Evolutionary conservation across 2,797 vertebrate genomes (phyloP).

Genomic region (Hemitrygon akajei): DNA sequence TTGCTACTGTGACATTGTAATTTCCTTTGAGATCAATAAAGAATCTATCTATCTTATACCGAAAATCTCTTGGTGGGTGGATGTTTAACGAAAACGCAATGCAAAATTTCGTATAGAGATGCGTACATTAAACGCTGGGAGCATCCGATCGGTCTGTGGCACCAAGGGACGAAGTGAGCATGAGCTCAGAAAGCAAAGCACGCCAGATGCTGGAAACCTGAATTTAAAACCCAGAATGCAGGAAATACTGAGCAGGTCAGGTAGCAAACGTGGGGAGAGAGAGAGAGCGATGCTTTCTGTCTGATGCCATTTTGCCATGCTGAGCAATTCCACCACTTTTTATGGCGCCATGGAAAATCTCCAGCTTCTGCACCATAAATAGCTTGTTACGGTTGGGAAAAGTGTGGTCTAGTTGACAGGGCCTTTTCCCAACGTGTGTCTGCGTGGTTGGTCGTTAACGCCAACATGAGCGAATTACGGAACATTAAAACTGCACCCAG

Average conservation of each 20-base stretch:
- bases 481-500: background rate
- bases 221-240: background rate
- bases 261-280: background rate
- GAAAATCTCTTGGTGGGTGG: background rate
- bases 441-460: too few species aligned
- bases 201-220: background rate
- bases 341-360: background rate
- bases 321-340: background rate
- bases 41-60: background rate
- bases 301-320: background rate
- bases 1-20: too few species aligned
- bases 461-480: too few species aligned
- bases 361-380: background rate
- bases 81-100: background rate
- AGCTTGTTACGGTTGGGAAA: background rate
- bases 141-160: too few species aligned
- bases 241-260: background rate
- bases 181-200: too few species aligned
- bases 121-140: too few species aligned
- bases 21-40: too few species aligned
- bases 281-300: background rate
- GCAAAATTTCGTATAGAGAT: background rate
- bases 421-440: too few species aligned
- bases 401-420: background rate
- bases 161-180: too few species aligned